Evolutionary conservation across 2,888 invertebrate species (phyloP), one percentile per base, ranked within the genome.

Genomic region (Biston betularia): DNA sequence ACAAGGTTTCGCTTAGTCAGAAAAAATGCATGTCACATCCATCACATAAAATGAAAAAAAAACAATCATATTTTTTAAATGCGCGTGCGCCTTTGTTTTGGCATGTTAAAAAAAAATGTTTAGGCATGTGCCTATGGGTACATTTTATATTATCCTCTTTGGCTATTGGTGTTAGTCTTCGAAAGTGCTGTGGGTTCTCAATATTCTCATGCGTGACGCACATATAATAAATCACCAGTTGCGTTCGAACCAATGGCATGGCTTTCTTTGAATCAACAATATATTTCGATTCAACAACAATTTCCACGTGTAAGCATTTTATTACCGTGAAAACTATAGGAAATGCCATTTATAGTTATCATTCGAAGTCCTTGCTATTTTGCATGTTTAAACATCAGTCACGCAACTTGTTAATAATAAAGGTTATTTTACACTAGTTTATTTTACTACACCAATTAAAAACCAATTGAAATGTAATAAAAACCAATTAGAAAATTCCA

Each of bases 21-120:
- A 59, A 53, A 45, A 69, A 68, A 63, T 60, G 69, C 60, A 68
- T 54, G 11, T 15, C 24, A 40, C 33, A 14, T 45, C 49, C 44
- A 35, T 60, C 8, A 11, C 11, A 33, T 12, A 11, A 2, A 8
- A 11, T 8, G n/a, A 9, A 34, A 34, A 50, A n/a, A n/a, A 7
- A 11, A 35, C 14, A n/a, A 8, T 6, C 2, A 8, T 6, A 14
- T 5, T 50, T 8, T 3, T 2, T 34, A 35, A 7, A 8, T 35
- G n/a, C n/a, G 48, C 48, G 8, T 50, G 6, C n/a, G 33, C 12
- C 6, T 3, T 0, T 50, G 11, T 14, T 1, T 10, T 38, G 38
- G 5, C 7, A 15, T 14, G 9, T 35, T n/a, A n/a, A n/a, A n/a
- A n/a, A n/a, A n/a, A n/a, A n/a, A n/a, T n/a, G n/a, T n/a, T n/a